Evolutionary conservation across 2,797 vertebrate genomes (phyloP).

Genomic region (Poecilia gillii): DNA sequence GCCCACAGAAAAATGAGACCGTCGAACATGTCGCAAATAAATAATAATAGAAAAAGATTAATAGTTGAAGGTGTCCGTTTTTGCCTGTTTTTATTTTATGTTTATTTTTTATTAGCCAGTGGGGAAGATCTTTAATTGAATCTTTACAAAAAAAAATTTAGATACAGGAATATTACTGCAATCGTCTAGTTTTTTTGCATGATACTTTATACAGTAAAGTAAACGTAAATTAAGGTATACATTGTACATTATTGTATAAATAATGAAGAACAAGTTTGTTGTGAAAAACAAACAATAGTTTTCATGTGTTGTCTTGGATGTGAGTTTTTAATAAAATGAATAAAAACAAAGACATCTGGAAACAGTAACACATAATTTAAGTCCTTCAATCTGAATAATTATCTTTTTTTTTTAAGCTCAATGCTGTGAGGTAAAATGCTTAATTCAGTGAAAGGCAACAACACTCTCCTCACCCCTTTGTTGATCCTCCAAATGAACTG

Average conservation of each 20-base stretch:
- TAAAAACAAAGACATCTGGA: not conserved
- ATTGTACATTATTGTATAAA: not conserved
- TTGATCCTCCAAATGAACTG: not conserved
- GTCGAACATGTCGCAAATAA: not conserved
- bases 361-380: not conserved
- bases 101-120: not conserved
- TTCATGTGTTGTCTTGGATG: not conserved
- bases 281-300: not conserved
- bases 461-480: not conserved
- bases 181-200: not conserved
- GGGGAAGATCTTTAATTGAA: not conserved
- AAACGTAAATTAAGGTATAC: not conserved
- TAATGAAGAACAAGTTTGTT: too few species aligned
- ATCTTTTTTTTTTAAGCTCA: too few species aligned
- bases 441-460: not conserved
- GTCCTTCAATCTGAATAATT: not conserved
- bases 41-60: not conserved
- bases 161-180: not conserved
- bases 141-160: not conserved
- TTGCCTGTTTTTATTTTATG: not conserved
- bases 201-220: not conserved
- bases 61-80: not conserved
- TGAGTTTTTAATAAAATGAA: not conserved
- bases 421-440: not conserved
- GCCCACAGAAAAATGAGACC: not conserved